Evolutionary conservation across 2,888 invertebrate genomes (phyloP).

Genomic region (Cephus pygmeus): DNA sequence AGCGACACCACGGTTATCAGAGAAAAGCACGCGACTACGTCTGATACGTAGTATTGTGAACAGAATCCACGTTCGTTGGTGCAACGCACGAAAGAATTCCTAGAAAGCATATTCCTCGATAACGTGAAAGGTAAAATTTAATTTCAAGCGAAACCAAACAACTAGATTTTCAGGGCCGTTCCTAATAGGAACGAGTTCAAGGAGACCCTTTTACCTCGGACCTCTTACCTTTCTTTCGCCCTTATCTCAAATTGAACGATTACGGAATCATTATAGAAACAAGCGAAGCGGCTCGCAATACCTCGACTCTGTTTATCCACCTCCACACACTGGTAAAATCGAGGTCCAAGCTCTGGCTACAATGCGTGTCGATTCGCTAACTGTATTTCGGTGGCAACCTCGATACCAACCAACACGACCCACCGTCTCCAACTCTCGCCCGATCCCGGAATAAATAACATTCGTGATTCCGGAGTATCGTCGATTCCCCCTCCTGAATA

Average conservation of each 20-base stretch:
- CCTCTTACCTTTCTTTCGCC: conserved; percentile 1
- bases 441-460: conserved; percentile 2
- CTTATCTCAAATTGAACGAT: background rate
- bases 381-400: background rate
- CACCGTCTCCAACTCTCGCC: background rate
- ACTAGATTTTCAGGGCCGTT: conserved; percentile 47
- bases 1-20: background rate
- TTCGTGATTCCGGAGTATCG: conserved; percentile 5
- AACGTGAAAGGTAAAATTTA: background rate
- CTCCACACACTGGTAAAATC: background rate
- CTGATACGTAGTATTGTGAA: background rate
- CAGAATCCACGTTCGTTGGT: background rate
- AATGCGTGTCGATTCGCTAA: background rate
- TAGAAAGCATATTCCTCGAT: background rate
- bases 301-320: background rate
- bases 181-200: conserved; percentile 53
- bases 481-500: background rate
- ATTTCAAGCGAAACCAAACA: conserved; percentile 20
- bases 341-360: background rate
- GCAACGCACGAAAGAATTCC: background rate
- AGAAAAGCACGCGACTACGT: background rate
- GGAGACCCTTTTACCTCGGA: conserved; percentile 40
- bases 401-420: background rate
- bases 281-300: background rate
- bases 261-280: background rate